Evolutionary conservation across 2,888 invertebrate species (phyloP).

Genomic region (Drosophila tripunctata): DNA sequence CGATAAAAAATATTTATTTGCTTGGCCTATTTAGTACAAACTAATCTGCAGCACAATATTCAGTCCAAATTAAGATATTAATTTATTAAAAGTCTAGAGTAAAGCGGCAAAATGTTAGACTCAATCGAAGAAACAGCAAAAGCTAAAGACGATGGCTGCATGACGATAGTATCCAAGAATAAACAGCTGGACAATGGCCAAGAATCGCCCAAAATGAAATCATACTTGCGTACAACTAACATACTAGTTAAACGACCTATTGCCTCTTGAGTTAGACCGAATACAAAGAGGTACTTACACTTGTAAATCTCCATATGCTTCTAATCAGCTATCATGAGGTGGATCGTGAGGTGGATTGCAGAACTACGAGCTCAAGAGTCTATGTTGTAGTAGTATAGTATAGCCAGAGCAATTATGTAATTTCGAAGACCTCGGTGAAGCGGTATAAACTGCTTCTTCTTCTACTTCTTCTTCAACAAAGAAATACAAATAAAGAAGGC

Average conservation of each 20-base stretch:
- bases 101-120: background rate
- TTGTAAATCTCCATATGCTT: background rate
- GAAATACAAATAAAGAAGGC: background rate
- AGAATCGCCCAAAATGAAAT: background rate
- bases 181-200: conserved; percentile 3
- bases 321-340: conserved; percentile 4
- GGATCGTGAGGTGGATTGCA: no score
- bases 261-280: background rate
- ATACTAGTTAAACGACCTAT: background rate
- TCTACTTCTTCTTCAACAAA: background rate
- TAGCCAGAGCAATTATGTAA: conserved; percentile 49
- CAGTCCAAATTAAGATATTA: no score
- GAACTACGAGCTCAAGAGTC: no score
- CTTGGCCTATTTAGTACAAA: background rate
- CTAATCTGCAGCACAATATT: background rate
- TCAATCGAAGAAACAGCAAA: background rate
- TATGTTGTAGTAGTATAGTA: conserved; percentile 1
- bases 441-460: conserved; percentile 1
- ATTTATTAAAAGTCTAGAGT: no score
- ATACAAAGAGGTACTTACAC: conserved; percentile 7
- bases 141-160: background rate
- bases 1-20: background rate
- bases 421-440: conserved; percentile 27
- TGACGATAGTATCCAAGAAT: conserved; percentile 24
- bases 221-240: background rate